Evolutionary conservation across 64 coral and sea anemone species (phyloP).

Genomic region (Montipora cactus): DNA sequence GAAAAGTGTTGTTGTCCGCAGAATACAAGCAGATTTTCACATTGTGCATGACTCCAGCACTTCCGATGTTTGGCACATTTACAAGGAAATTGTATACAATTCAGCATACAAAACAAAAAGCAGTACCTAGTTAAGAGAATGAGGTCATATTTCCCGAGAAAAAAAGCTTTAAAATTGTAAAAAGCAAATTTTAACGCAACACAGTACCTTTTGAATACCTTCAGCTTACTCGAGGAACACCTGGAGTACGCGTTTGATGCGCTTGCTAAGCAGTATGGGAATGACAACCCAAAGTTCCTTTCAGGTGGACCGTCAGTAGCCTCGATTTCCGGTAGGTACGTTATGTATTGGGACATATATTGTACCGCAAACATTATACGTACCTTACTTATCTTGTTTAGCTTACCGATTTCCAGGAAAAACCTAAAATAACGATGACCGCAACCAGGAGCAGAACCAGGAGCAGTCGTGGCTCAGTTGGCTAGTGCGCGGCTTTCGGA

Average conservation of each 20-base stretch:
- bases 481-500: too few relatives aligned
- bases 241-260: conserved; percentile 30
- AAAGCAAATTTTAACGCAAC: conserved; percentile 12
- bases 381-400: too few relatives aligned
- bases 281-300: not conserved
- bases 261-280: conserved; percentile 31
- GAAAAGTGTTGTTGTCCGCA: too few relatives aligned
- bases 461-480: too few relatives aligned
- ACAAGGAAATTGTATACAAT: not conserved
- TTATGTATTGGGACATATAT: too few relatives aligned
- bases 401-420: too few relatives aligned
- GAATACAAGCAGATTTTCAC: not conserved
- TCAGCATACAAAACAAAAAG: not conserved
- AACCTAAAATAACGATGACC: too few relatives aligned
- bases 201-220: not conserved
- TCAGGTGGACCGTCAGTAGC: not conserved
- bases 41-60: not conserved
- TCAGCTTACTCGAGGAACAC: not conserved
- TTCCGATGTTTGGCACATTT: not conserved
- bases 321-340: too few relatives aligned
- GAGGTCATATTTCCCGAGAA: not conserved
- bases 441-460: too few relatives aligned
- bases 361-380: too few relatives aligned
- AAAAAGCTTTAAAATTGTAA: not conserved
- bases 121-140: not conserved